phyloP scores from a whole-genome alignment of 2,888 invertebrate genomes.

The Parnassius orleans region DNA sequence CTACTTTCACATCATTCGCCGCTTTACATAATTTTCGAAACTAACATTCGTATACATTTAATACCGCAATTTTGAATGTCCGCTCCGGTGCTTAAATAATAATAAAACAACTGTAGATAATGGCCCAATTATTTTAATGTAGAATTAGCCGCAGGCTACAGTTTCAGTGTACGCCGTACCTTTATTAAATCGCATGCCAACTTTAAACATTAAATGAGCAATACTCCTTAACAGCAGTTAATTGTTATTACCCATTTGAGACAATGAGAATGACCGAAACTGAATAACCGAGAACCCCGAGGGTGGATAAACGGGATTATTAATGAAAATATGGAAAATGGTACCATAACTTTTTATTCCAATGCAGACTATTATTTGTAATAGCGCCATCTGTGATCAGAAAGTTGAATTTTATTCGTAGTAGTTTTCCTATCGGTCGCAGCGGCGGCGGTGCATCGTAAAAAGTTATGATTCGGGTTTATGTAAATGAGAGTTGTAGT shows the following conservation, averaged over 20 bases:
- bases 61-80: slow-evolving; percentile 27
- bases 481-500: slow-evolving; percentile 35
- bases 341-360: slow-evolving; percentile 47
- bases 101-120: slow-evolving; percentile 37
- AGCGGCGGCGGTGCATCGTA: slow-evolving; percentile 42
- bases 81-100: slow-evolving; percentile 35
- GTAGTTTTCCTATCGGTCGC: slow-evolving; percentile 53
- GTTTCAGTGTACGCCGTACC: slow-evolving; percentile 25
- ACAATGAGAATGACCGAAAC: slow-evolving; percentile 40
- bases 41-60: slow-evolving; percentile 9
- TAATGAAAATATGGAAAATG: slow-evolving; percentile 59
- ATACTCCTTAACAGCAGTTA: slow-evolving; percentile 50
- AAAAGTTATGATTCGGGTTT: slow-evolving; percentile 39
- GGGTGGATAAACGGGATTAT: slow-evolving; percentile 41
- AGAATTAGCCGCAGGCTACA: slow-evolving; percentile 45
- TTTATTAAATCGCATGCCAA: slow-evolving; percentile 38
- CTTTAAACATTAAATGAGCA: slow-evolving; percentile 50
- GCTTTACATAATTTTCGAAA: slow-evolving; percentile 7
- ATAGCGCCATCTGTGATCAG: slow-evolving; percentile 60
- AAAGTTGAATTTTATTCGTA: slow-evolving; percentile 41
- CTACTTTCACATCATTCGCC: background rate
- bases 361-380: slow-evolving; percentile 46
- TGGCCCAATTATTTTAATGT: slow-evolving; percentile 49
- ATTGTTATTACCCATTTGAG: slow-evolving; percentile 51
- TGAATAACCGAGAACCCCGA: slow-evolving; percentile 35